Base-by-base conservation (phyloP, 37 sponge, comb jelly and placozoan genomes). In the Geodia barretti region DNA sequence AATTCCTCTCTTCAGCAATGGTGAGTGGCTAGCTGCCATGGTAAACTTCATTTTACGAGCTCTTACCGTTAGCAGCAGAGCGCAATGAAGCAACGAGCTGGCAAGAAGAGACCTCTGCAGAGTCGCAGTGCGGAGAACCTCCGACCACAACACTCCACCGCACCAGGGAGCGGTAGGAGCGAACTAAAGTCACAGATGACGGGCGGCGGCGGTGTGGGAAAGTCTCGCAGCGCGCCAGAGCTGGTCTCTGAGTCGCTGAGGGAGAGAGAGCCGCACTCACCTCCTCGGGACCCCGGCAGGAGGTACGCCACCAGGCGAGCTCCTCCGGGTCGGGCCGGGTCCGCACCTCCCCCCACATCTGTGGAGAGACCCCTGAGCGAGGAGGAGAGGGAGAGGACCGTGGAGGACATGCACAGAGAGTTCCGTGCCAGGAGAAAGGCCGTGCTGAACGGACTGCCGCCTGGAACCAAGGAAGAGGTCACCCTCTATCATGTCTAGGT, bases 361-460 rank as follows among this genome's bases (percentile, higher is more conserved):
- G 70, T 69, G 25, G 70, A 68, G 1, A 26, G 47, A 31, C 34
- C 24, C 35, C 62, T 75, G 24, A n/a, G 28, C 26, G 17, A 7
- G 43, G 41, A 64, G 28, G 66, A 65, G 68, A 58, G 37, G 1
- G 17, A 36, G 39, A 24, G 31, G 37, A 24, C 29, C 3, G 73
- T 76, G 4, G 65, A 61, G 21, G 34, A 77, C 24, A 88, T 81
- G 83, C 30, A 77, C 32, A 11, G 25, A 4, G 82, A 81, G 39
- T 88, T 88, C 47, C 5, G 14, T 17, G 25, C 39, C 30, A 68
- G 58, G 42, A 75, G 82, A 54, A 88, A 80, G 62, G 26, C 77
- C 39, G 42, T 69, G 1, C 14, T 88, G 4, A 41, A 69, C n/a
- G 73, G 73, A 29, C 71, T 88, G 11, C 88, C 88, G 1, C 31